These are phyloP conservation scores for Stegastes partitus DNA, from an alignment of 2,113 vertebrate genomes.

Conservation along the genomic window DNA sequence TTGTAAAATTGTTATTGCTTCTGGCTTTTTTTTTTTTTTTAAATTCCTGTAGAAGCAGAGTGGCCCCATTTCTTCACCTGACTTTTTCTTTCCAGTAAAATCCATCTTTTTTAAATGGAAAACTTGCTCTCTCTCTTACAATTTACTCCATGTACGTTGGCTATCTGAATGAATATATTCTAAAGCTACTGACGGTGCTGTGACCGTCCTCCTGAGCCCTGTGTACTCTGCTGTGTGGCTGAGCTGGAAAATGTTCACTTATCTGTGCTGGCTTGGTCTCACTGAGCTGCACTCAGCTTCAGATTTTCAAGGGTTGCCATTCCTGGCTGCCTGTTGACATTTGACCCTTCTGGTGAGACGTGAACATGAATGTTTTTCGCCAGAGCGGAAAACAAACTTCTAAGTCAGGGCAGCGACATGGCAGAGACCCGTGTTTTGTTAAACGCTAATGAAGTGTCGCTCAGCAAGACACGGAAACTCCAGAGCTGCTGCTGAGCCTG, in stretches of 20 bases:
- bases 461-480: background rate
- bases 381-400: background rate
- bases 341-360: slow-evolving; percentile 14
- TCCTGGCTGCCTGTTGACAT: slow-evolving; percentile 36
- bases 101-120: no score
- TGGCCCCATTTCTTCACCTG: no score
- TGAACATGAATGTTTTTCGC: background rate
- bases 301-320: background rate
- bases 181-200: no score
- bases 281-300: background rate
- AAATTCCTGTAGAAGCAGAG: no score
- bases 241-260: background rate
- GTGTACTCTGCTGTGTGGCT: background rate
- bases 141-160: no score
- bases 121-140: no score
- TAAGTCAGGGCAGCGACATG: no score
- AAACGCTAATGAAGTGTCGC: background rate
- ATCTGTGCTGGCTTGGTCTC: background rate
- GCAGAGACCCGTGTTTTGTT: background rate
- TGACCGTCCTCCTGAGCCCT: no score
- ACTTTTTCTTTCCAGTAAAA: no score
- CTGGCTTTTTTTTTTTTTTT: no score
- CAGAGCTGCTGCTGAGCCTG: background rate
- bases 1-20: no score
- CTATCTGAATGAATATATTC: no score